Evolutionary conservation across 2,113 vertebrate genomes (phyloP).

Genomic region (Carassius carassius): DNA sequence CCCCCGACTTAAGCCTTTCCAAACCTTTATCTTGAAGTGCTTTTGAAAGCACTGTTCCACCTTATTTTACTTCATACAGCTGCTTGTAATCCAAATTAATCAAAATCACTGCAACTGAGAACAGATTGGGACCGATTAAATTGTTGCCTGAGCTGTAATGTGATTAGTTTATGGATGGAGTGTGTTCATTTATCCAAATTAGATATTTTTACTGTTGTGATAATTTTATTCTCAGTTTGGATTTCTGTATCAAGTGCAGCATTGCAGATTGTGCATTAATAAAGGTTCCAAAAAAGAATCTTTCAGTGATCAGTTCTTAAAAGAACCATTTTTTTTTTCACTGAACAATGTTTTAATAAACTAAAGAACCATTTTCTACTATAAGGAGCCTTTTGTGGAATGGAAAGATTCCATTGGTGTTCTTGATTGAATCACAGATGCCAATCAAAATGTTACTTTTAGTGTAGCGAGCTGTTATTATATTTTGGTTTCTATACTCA

Average conservation of each 20-base stretch:
- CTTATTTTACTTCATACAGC: neutral
- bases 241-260: neutral
- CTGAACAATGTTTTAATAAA: neutral
- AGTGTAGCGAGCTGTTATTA: neutral
- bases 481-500: conserved; percentile 69
- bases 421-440: neutral
- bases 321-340: neutral
- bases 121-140: conserved; percentile 35
- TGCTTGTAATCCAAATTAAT: conserved; percentile 13
- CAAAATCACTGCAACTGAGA: neutral
- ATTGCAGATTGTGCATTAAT: neutral
- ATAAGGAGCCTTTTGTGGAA: neutral
- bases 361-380: neutral
- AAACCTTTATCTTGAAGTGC: neutral
- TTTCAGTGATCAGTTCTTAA: neutral
- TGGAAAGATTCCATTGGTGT: neutral
- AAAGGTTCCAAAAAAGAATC: too few relatives aligned
- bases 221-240: neutral
- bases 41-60: conserved; percentile 13
- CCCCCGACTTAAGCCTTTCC: conserved; percentile 4
- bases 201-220: neutral
- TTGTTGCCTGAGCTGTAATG: neutral
- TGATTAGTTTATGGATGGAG: conserved; percentile 13
- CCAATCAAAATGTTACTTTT: neutral
- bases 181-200: neutral